Evolutionary conservation across 64 coral and sea anemone genomes (phyloP).

Genomic region (Pocillopora damicornis): DNA sequence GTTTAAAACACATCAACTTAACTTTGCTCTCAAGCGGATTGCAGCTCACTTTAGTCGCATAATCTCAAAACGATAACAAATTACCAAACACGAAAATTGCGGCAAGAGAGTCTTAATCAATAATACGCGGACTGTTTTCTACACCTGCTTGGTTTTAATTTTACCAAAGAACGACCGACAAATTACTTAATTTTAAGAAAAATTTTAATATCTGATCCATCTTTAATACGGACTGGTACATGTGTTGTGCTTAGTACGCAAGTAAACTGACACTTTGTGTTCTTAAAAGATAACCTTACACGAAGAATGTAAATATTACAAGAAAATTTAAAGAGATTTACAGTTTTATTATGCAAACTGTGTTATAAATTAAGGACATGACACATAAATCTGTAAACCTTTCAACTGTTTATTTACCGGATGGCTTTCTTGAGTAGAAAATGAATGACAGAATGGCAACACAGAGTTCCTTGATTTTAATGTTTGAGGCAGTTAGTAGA

Average conservation of each 20-base stretch:
- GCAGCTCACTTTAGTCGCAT: not conserved
- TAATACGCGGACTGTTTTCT: slow-evolving; percentile 19
- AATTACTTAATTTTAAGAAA: not conserved
- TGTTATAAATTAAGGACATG: slow-evolving; percentile 49
- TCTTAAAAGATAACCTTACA: slow-evolving; percentile 11
- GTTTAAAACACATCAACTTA: not conserved
- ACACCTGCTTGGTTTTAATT: slow-evolving; percentile 13
- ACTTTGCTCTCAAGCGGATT: not conserved
- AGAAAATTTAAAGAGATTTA: slow-evolving; percentile 40
- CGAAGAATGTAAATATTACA: slow-evolving; percentile 32
- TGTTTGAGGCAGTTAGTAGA: not conserved
- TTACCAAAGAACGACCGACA: slow-evolving; percentile 4
- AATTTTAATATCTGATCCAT: not conserved
- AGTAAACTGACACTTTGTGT: slow-evolving; percentile 14
- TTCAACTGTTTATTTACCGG: slow-evolving; percentile 35
- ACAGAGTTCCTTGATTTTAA: slow-evolving; percentile 14
- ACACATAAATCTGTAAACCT: slow-evolving; percentile 24
- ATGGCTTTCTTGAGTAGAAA: slow-evolving; percentile 13
- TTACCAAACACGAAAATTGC: slow-evolving; percentile 6
- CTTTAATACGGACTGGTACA: not conserved
- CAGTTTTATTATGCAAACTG: slow-evolving; percentile 34
- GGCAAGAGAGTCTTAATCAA: slow-evolving; percentile 10
- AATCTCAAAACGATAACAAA: not conserved
- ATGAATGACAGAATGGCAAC: not conserved
- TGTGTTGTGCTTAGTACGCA: not conserved